These are phyloP conservation scores for Esox niger DNA, from an alignment of 2,113 vertebrate species.

Conservation along the genomic window DNA sequence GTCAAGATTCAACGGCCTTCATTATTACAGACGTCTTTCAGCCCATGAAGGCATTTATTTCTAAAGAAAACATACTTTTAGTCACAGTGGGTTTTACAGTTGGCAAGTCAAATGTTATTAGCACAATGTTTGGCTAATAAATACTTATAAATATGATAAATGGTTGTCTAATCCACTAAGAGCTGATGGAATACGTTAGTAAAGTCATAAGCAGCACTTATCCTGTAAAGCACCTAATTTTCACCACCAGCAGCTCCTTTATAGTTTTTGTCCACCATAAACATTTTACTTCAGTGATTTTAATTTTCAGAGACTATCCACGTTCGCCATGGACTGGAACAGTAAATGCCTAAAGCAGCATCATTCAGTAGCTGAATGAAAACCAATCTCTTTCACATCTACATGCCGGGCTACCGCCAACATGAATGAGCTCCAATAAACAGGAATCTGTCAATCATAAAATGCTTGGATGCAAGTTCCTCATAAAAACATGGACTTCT, in stretches of 20 bases:
- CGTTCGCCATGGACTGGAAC: slow-evolving; percentile 24
- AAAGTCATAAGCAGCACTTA: too few relatives aligned
- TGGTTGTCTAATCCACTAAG: too few relatives aligned
- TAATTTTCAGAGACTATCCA: slow-evolving; percentile 3
- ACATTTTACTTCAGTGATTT: background rate
- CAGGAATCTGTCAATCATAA: slow-evolving; percentile 43
- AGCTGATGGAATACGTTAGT: too few relatives aligned
- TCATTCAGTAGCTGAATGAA: slow-evolving; percentile 30
- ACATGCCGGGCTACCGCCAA: slow-evolving; percentile 38
- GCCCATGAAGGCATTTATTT: slow-evolving; percentile 13
- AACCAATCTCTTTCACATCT: slow-evolving; percentile 31
- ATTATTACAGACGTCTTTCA: background rate
- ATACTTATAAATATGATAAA: background rate
- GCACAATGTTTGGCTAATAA: background rate
- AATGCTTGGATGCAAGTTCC: slow-evolving; percentile 33
- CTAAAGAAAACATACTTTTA: slow-evolving; percentile 13
- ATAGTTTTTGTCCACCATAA: background rate
- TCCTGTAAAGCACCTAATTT: too few relatives aligned
- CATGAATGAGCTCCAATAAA: slow-evolving; percentile 40
- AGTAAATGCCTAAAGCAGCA: slow-evolving; percentile 41
- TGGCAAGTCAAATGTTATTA: background rate
- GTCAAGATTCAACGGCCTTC: background rate
- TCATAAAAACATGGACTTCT: slow-evolving; percentile 32
- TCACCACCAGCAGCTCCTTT: too few relatives aligned
- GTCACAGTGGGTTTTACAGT: too few relatives aligned